Percentiles rank a stretch among this genome's conserved stretches.
Conservation (phyloP, 2,888 invertebrate species). For the Pocota personata region DNA sequence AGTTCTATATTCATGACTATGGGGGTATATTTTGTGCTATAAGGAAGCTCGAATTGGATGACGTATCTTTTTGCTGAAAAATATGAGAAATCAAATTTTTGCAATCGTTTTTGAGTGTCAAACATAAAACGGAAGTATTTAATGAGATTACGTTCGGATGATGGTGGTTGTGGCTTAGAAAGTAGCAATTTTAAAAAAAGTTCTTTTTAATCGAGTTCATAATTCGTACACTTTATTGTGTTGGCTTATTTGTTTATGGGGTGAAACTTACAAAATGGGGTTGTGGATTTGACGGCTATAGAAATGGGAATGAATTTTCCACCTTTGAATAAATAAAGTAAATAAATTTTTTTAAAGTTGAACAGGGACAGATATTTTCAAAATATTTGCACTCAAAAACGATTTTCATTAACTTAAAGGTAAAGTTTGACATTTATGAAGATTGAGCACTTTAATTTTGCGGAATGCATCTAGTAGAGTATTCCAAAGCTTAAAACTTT, state of each 20-base stretch:
- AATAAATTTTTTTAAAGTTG: no score
- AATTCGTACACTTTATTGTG: neutral
- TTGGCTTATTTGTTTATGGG: neutral
- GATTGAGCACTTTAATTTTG: no score
- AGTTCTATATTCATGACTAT: constrained; percentile 6
- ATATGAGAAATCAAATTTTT: constrained; percentile 25
- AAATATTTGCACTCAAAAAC: no score
- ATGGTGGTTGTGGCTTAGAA: neutral
- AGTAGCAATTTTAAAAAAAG: neutral
- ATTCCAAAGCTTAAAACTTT: no score
- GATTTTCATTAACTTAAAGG: no score
- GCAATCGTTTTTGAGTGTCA: constrained; percentile 26
- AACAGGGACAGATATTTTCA: no score
- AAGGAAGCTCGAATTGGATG: constrained; percentile 1
- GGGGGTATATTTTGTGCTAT: neutral
- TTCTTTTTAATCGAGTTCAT: neutral
- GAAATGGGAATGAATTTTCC: neutral
- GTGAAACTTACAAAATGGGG: neutral
- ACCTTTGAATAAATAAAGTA: no score
- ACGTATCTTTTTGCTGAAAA: neutral
- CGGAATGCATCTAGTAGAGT: no score
- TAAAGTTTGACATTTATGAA: no score
- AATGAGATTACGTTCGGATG: neutral
- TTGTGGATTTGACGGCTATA: neutral
- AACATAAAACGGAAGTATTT: constrained; percentile 16